Evolutionary conservation across 2,797 vertebrate species (phyloP).

Genomic region (Carapus acus): DNA sequence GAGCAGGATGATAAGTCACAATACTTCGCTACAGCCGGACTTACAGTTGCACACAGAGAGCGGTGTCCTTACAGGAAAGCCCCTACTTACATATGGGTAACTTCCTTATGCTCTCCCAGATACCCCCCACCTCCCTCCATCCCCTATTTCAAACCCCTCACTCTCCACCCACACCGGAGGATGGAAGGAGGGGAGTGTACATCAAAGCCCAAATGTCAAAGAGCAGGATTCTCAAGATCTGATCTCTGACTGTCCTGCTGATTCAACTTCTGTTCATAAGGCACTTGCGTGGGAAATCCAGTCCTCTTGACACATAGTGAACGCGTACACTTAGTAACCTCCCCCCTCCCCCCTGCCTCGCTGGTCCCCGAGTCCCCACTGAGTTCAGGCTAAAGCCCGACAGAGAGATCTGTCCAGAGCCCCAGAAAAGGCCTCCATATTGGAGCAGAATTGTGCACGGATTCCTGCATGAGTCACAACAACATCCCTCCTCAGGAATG

Average conservation of each 20-base stretch:
- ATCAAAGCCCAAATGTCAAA: conserved; percentile 68
- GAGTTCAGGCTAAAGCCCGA: conserved; percentile 7
- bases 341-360: too few relatives aligned
- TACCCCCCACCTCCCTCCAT: conserved; percentile 46
- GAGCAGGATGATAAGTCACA: conserved; percentile 73
- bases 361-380: background rate
- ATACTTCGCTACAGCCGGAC: conserved; percentile 54
- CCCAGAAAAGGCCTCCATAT: conserved; percentile 25
- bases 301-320: conserved; percentile 37
- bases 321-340: conserved; percentile 4
- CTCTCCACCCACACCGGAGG: conserved; percentile 58
- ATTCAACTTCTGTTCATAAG: conserved; percentile 60
- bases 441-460: conserved; percentile 26
- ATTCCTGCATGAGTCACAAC: conserved; percentile 40
- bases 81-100: conserved; percentile 69
- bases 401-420: conserved; percentile 9
- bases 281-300: conserved; percentile 54
- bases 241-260: conserved; percentile 64
- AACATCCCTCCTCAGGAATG: conserved; percentile 42
- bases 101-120: conserved; percentile 62
- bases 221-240: conserved; percentile 61
- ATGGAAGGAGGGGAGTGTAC: conserved; percentile 63
- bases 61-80: conserved; percentile 77
- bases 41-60: conserved; percentile 69
- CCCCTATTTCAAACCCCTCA: conserved; percentile 42